Percentiles rank a stretch among this genome's conserved stretches.
Conservation (phyloP, 1,140 invertebrate genomes). For the Sesamia nonagrioides region DNA sequence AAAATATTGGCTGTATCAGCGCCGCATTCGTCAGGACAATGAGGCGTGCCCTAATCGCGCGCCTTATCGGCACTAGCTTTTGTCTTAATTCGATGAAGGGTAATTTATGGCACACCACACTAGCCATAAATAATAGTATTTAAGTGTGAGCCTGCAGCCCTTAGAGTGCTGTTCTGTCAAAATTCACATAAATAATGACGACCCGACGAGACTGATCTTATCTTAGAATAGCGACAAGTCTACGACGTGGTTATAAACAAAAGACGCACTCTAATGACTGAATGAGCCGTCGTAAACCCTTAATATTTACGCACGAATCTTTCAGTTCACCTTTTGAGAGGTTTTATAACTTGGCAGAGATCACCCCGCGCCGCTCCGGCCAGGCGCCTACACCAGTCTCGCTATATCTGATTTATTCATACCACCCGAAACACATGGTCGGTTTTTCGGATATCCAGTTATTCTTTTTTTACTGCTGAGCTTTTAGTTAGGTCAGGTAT, state of each 20-base stretch:
- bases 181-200: constrained; percentile 86
- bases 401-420: constrained; percentile 86
- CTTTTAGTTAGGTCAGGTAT: constrained; percentile 32
- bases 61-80: constrained; percentile 78
- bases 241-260: constrained; percentile 82
- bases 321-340: constrained; percentile 80
- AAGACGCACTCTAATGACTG: constrained; percentile 80
- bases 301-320: constrained; percentile 83
- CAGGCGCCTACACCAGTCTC: constrained; percentile 74
- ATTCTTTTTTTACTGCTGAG: constrained; percentile 31
- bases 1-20: constrained; percentile 77
- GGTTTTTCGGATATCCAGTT: constrained; percentile 72
- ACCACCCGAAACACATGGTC: constrained; percentile 83
- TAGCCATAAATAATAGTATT: constrained; percentile 82
- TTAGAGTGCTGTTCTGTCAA: constrained; percentile 74
- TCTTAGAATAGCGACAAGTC: constrained; percentile 73
- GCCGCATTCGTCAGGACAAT: constrained; percentile 74
- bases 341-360: constrained; percentile 77
- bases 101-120: constrained; percentile 76
- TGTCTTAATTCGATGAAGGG: constrained; percentile 83
- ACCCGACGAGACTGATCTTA: constrained; percentile 76
- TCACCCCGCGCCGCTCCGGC: constrained; percentile 65
- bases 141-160: constrained; percentile 68
- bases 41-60: constrained; percentile 75
- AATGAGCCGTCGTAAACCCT: constrained; percentile 82